Percentiles rank a stretch among this genome's conserved stretches.
phyloP scores from a whole-genome alignment of 2,113 vertebrate genomes.

The Heterotis niloticus region DNA sequence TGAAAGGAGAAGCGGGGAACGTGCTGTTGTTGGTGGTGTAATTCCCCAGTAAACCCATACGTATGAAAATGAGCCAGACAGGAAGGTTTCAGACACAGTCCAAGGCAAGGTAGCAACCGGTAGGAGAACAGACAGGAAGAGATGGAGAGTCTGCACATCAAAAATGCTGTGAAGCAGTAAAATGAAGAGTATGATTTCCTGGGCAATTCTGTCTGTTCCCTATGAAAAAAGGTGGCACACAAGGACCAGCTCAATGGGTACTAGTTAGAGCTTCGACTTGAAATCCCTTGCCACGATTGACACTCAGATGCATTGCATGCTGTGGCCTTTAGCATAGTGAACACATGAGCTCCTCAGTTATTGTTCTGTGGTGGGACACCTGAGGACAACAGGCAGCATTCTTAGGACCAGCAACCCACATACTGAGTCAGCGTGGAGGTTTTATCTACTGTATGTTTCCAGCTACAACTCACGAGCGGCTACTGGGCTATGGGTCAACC shows the following conservation, averaged over 20 bases:
- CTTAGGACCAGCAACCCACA: background rate
- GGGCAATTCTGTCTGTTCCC: too few relatives aligned
- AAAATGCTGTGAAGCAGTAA: background rate
- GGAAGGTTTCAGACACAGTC: background rate
- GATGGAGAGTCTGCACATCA: background rate
- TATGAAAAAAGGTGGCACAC: too few relatives aligned
- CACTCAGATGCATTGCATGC: too few relatives aligned
- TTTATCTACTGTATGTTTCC: background rate
- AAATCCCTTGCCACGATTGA: too few relatives aligned
- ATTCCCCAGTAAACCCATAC: background rate
- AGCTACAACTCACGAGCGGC: background rate
- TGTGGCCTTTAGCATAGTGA: too few relatives aligned
- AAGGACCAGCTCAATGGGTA: too few relatives aligned
- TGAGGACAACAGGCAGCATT: too few relatives aligned
- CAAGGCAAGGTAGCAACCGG: background rate
- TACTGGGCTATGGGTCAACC: conserved; percentile 11
- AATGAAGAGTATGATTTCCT: background rate
- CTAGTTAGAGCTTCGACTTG: too few relatives aligned
- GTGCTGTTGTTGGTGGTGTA: background rate
- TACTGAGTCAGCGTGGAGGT: background rate
- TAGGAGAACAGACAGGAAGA: background rate
- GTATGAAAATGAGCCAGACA: background rate
- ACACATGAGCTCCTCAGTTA: too few relatives aligned
- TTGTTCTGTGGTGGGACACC: too few relatives aligned
- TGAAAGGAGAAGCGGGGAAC: background rate